phyloP scores from a whole-genome alignment of 1,140 invertebrate genomes.

The Eupristina koningsbergeri region DNA sequence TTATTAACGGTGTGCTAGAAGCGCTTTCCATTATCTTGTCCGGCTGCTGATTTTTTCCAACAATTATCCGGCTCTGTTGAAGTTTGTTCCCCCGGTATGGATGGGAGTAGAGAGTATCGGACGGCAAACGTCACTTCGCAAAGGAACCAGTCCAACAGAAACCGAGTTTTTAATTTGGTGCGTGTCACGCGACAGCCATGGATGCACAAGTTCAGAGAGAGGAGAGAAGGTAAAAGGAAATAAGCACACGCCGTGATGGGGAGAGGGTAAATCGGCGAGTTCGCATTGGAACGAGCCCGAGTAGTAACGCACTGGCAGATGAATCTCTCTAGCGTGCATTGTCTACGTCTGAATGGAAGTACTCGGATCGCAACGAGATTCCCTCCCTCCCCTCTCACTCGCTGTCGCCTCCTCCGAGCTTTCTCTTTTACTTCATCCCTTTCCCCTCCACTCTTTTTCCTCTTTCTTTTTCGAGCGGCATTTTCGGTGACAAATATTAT shows the following conservation, averaged over 20 bases:
- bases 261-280: conserved; percentile 49
- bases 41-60: no score
- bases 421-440: conserved; percentile 63
- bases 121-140: conserved; percentile 25
- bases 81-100: conserved; percentile 18
- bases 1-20: neutral
- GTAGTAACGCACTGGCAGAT: conserved; percentile 58
- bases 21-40: neutral
- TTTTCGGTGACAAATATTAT: conserved; percentile 74
- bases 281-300: conserved; percentile 58
- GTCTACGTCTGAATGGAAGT: conserved; percentile 71
- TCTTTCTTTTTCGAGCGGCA: conserved; percentile 45
- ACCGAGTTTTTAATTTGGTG: conserved; percentile 73
- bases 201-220: neutral
- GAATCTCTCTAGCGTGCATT: conserved; percentile 69
- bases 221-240: conserved; percentile 10
- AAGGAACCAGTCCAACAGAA: conserved; percentile 62
- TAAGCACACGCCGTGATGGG: conserved; percentile 53
- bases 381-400: conserved; percentile 37
- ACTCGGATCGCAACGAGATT: neutral
- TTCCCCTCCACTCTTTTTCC: conserved; percentile 65
- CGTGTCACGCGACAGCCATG: conserved; percentile 66
- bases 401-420: neutral
- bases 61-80: no score
- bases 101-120: conserved; percentile 35